These are phyloP conservation scores for Calycopis cecrops DNA, from an alignment of 1,140 invertebrate genomes.

Conservation along the genomic window DNA sequence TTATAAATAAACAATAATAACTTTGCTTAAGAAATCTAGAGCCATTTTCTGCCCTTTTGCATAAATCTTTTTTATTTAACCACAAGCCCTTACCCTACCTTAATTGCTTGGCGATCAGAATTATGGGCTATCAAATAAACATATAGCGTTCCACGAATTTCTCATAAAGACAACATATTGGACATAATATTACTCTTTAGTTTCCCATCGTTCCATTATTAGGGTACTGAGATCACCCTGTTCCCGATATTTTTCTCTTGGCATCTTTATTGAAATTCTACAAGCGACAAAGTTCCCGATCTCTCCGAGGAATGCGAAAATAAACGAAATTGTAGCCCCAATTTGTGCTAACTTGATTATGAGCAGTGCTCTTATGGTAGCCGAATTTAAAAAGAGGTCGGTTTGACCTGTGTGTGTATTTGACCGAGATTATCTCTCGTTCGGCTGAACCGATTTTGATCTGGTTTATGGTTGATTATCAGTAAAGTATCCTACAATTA, in stretches of 20 bases:
- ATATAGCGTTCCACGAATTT: constrained; percentile 48
- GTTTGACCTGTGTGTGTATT: no score
- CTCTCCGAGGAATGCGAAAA: constrained; percentile 33
- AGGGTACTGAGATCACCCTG: constrained; percentile 23
- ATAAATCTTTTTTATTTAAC: background rate
- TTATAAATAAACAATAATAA: no score
- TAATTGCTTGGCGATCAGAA: constrained; percentile 1
- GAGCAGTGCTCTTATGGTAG: no score
- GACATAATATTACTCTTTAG: constrained; percentile 38
- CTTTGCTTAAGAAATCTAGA: no score
- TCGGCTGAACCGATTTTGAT: no score
- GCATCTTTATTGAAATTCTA: constrained; percentile 66
- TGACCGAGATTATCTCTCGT: no score
- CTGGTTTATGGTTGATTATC: no score
- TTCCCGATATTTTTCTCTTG: constrained; percentile 48
- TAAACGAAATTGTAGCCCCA: constrained; percentile 24
- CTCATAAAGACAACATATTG: constrained; percentile 56
- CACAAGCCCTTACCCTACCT: constrained; percentile 7
- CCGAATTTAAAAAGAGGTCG: no score
- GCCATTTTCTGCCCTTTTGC: no score
- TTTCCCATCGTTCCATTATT: constrained; percentile 38
- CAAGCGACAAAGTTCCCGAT: constrained; percentile 45
- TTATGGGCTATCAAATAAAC: constrained; percentile 49
- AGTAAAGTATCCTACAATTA: no score
- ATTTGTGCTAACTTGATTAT: constrained; percentile 20